Percentiles rank a stretch among this genome's conserved stretches.
Conservation (phyloP, 2,888 invertebrate genomes). For the Xylophagus ater region DNA sequence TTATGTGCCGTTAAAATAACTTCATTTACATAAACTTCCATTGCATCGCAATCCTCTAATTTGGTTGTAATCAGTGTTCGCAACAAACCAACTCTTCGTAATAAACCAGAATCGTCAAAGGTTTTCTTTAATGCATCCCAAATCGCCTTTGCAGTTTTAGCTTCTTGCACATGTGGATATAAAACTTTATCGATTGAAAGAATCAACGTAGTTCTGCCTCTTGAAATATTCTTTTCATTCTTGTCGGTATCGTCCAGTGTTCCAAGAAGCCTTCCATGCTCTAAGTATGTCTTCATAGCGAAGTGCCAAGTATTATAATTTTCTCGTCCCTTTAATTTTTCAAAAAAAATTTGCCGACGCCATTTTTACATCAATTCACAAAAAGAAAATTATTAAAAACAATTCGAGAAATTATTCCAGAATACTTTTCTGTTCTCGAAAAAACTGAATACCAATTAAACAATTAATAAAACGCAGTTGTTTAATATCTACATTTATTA, state of each 20-base stretch:
- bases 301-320: slow-evolving; percentile 13
- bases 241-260: slow-evolving; percentile 4
- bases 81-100: slow-evolving; percentile 23
- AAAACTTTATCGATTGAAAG: slow-evolving; percentile 20
- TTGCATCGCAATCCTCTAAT: slow-evolving; percentile 17
- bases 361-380: background rate
- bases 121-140: slow-evolving; percentile 22
- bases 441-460: too few relatives aligned
- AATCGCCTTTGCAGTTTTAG: slow-evolving; percentile 20
- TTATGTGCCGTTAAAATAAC: slow-evolving; percentile 24
- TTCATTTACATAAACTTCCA: slow-evolving; percentile 24
- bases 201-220: slow-evolving; percentile 7
- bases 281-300: slow-evolving; percentile 8
- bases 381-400: too few relatives aligned
- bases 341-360: background rate
- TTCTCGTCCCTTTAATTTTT: slow-evolving; percentile 5
- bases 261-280: slow-evolving; percentile 9
- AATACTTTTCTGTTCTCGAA: too few relatives aligned
- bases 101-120: slow-evolving; percentile 24
- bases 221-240: slow-evolving; percentile 4
- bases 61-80: slow-evolving; percentile 17
- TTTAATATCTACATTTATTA: too few relatives aligned
- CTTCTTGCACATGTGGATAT: slow-evolving; percentile 21
- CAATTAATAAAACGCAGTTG: too few relatives aligned
- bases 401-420: too few relatives aligned